These are phyloP conservation scores for Drosophila robusta DNA, from an alignment of 2,888 invertebrate genomes.

Conservation along the genomic window DNA sequence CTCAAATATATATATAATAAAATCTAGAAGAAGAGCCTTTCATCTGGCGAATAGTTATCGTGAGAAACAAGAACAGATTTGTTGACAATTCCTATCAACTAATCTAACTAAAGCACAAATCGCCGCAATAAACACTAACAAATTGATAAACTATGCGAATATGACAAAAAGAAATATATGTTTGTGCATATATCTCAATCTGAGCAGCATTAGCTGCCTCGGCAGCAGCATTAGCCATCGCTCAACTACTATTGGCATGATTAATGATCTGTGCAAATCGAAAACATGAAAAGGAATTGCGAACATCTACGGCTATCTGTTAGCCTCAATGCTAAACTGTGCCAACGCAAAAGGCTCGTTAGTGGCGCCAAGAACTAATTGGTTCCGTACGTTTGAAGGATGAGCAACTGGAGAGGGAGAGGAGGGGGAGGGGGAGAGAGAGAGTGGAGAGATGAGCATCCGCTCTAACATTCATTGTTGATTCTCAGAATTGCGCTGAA, in stretches of 20 bases:
- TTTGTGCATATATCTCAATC: conserved; percentile 29
- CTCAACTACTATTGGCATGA: conserved; percentile 38
- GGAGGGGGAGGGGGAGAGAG: background rate
- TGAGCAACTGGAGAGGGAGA: conserved; percentile 18
- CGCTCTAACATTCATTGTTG: conserved; percentile 9
- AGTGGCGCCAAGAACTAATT: conserved; percentile 60
- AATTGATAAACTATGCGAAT: background rate
- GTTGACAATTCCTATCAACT: conserved; percentile 9
- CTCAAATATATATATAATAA: too few relatives aligned
- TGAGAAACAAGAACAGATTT: background rate
- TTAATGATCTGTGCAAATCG: conserved; percentile 42
- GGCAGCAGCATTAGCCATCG: conserved; percentile 1
- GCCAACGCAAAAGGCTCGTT: conserved; percentile 62
- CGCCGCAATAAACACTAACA: background rate
- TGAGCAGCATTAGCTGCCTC: background rate
- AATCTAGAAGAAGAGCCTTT: too few relatives aligned
- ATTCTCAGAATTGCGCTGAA: conserved; percentile 43
- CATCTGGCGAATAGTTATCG: background rate
- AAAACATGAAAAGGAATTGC: conserved; percentile 48
- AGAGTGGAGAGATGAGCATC: conserved; percentile 3
- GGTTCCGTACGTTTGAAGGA: conserved; percentile 68
- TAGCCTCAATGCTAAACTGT: conserved; percentile 52
- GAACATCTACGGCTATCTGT: conserved; percentile 17
- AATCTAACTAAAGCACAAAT: conserved; percentile 4
- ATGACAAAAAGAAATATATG: background rate